Evolutionary conservation across 1,140 invertebrate species (phyloP).

Genomic region (Potamilus streckersoni): DNA sequence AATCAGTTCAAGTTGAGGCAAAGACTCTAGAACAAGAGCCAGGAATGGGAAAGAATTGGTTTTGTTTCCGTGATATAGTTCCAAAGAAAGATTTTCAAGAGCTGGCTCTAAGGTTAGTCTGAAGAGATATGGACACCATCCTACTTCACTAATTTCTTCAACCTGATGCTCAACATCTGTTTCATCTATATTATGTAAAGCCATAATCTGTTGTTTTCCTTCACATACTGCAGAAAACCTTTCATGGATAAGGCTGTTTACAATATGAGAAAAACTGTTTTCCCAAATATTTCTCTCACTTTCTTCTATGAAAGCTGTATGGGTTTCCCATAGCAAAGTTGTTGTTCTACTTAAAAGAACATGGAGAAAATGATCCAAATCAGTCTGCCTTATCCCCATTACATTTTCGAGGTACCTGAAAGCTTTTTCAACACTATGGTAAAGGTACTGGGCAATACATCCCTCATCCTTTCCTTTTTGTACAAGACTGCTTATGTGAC

Average conservation of each 20-base stretch:
- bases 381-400: constrained; percentile 12
- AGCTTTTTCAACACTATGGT: neutral
- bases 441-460: neutral
- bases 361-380: constrained; percentile 8
- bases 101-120: constrained; percentile 1
- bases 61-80: neutral
- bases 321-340: neutral
- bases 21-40: too few species aligned
- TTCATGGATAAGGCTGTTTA: neutral
- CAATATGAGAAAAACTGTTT: constrained; percentile 4
- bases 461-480: neutral
- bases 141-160: constrained; percentile 1
- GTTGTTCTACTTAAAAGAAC: neutral
- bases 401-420: neutral
- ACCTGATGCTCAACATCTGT: constrained; percentile 1
- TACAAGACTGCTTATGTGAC: too few species aligned
- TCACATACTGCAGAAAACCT: neutral
- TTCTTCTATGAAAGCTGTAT: too few species aligned
- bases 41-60: too few species aligned
- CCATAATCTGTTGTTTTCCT: neutral
- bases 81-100: constrained; percentile 12
- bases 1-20: too few species aligned
- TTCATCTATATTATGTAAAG: neutral
- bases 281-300: constrained; percentile 1
- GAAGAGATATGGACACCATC: constrained; percentile 3